Evolutionary conservation across 2,113 vertebrate genomes (phyloP).

Genomic region (Ascaphus truei): DNA sequence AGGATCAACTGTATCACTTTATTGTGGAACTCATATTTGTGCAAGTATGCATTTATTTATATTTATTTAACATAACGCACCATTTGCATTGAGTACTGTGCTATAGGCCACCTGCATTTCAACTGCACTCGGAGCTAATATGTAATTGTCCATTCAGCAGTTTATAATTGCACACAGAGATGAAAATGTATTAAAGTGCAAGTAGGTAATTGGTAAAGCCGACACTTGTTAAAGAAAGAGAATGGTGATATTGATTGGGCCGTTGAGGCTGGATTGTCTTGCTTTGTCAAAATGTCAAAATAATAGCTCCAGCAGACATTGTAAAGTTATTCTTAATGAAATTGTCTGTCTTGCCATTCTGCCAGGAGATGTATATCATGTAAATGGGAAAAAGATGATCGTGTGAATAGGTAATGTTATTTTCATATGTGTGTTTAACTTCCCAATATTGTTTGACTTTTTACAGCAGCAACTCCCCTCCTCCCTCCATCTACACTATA

Average conservation of each 20-base stretch:
- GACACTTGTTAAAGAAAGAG: conserved; percentile 22
- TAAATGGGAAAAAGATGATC: conserved; percentile 24
- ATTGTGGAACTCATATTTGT: neutral
- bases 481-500: no score
- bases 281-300: conserved; percentile 35
- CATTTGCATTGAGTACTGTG: neutral
- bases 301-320: conserved; percentile 27
- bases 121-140: neutral
- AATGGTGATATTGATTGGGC: conserved; percentile 32
- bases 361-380: conserved; percentile 14
- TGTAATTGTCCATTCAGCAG: conserved; percentile 20
- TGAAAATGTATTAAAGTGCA: conserved; percentile 19
- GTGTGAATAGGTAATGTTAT: neutral
- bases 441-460: neutral
- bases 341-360: conserved; percentile 9
- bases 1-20: neutral
- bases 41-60: neutral
- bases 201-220: conserved; percentile 19
- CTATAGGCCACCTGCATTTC: neutral
- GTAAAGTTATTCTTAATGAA: conserved; percentile 27
- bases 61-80: neutral
- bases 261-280: conserved; percentile 30
- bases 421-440: neutral
- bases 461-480: no score
- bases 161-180: conserved; percentile 23